These are phyloP conservation scores for Neolamprologus devosi DNA, from an alignment of 2,113 vertebrate genomes.

Conservation along the genomic window DNA sequence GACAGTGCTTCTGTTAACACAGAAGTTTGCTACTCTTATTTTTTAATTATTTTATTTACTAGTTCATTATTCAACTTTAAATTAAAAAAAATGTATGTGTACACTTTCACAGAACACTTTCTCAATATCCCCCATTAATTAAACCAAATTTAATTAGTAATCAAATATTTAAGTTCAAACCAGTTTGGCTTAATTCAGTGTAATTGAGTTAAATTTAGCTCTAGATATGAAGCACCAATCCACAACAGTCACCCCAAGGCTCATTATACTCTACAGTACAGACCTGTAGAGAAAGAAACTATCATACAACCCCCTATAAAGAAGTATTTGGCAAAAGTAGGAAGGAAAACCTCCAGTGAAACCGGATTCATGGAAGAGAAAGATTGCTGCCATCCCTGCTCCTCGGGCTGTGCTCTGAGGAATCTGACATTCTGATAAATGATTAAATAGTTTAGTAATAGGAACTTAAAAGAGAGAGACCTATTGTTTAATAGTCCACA, in stretches of 20 bases:
- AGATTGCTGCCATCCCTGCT: not conserved
- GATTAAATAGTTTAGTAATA: not conserved
- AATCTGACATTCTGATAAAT: not conserved
- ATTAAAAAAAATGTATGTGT: not conserved
- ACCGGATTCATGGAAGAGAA: not conserved
- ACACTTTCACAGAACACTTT: not conserved
- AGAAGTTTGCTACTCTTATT: not conserved
- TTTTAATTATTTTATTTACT: accelerated
- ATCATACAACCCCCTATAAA: not conserved
- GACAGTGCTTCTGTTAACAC: not conserved
- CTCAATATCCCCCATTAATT: not conserved
- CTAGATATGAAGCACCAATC: not conserved
- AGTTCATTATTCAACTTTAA: not conserved
- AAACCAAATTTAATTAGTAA: not conserved
- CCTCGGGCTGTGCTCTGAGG: not conserved
- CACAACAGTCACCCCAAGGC: not conserved
- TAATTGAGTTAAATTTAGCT: not conserved
- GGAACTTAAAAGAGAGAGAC: not conserved
- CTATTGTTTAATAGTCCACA: not conserved
- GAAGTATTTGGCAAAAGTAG: not conserved
- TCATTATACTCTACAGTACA: not conserved
- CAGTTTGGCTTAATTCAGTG: not conserved
- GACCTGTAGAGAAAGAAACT: not conserved
- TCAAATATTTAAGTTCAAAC: not conserved
- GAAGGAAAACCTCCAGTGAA: not conserved